Percentiles rank a stretch among this genome's conserved stretches.
Evolutionary conservation across 2,888 invertebrate species (phyloP).

Genomic region (Lamellibrachia satsuma): DNA sequence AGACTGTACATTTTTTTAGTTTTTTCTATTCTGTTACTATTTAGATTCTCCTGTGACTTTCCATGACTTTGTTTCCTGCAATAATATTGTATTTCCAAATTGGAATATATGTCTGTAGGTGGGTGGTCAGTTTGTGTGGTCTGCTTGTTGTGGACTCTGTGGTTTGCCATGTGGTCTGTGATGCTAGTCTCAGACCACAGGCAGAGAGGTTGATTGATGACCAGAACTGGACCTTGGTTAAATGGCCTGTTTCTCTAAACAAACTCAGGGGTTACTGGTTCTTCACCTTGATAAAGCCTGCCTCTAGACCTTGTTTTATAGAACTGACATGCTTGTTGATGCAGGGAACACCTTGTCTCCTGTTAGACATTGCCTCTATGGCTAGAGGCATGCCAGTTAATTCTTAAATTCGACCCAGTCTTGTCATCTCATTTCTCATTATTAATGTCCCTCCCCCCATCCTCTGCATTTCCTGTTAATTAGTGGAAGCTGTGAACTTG

Average conservation of each 20-base stretch:
- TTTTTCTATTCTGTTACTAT: too few species aligned
- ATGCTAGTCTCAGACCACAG: too few species aligned
- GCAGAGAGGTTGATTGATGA: neutral
- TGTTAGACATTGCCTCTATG: neutral
- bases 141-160: neutral
- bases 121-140: neutral
- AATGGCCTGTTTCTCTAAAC: neutral
- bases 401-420: neutral
- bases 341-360: neutral
- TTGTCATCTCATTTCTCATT: neutral
- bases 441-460: neutral
- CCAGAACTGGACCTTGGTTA: conserved; percentile 17
- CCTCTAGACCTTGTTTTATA: neutral
- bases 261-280: neutral
- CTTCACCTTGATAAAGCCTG: neutral
- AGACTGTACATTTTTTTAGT: too few species aligned
- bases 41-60: too few species aligned
- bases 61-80: too few species aligned
- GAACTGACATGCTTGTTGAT: neutral
- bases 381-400: too few species aligned
- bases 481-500: conserved; percentile 1
- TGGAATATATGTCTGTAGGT: too few species aligned
- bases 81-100: too few species aligned
- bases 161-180: neutral
- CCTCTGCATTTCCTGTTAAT: neutral